A percentile compares a stretch with the other conserved stretches of the same genome.
Conservation (phyloP, 2,113 vertebrate species). For the Isichthys henryi region DNA sequence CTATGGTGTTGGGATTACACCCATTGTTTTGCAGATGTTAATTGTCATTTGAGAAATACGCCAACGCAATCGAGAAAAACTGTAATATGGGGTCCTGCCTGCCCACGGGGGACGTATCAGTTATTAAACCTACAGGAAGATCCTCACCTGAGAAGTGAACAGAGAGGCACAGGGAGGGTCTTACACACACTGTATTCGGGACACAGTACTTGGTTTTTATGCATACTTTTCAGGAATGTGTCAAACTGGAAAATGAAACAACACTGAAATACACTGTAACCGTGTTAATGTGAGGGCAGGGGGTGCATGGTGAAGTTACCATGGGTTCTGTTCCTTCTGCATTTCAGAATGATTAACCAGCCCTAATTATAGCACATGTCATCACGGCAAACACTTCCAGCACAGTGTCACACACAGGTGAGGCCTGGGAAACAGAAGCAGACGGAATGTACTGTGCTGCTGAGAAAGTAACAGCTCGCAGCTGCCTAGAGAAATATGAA, state of each 20-base stretch:
- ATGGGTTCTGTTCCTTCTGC: not conserved
- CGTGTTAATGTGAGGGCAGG: not conserved
- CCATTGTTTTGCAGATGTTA: not conserved
- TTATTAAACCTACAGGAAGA: not conserved
- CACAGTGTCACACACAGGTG: not conserved
- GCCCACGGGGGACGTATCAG: not conserved
- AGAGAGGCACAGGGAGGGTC: not conserved
- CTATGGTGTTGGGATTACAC: not conserved
- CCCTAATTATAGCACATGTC: not conserved
- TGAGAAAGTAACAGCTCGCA: not conserved
- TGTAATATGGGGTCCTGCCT: not conserved
- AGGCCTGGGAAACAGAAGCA: not conserved
- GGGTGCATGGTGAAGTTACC: not conserved
- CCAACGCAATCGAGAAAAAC: not conserved
- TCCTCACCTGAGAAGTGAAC: not conserved
- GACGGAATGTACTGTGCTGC: not conserved
- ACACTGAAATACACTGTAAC: not conserved
- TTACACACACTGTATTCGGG: not conserved
- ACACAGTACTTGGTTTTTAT: not conserved
- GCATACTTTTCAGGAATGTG: not conserved
- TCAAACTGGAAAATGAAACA: not conserved
- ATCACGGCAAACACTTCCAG: not conserved
- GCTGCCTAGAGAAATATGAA: not conserved
- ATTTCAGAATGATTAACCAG: not conserved
- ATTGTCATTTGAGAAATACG: not conserved